A percentile compares a stretch with the other conserved stretches of the same genome.
Conservation (phyloP, 2,888 invertebrate genomes). For the Pristionchus japonicus region DNA sequence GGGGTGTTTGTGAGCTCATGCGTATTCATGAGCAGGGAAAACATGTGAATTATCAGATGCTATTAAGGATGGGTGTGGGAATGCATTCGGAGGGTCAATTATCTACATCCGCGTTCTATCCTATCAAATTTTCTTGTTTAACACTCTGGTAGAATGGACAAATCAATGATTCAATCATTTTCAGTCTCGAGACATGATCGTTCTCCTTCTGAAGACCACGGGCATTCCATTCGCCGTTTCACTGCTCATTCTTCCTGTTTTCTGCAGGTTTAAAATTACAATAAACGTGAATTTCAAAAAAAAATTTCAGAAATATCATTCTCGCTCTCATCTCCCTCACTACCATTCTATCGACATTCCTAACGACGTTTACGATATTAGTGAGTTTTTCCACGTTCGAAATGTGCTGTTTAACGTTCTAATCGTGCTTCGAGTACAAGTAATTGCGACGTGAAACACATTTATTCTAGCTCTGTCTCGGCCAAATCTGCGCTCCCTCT, state of each 20-base stretch:
- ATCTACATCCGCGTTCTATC: too few species aligned
- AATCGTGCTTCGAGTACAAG: too few species aligned
- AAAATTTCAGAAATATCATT: not conserved
- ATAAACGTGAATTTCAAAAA: not conserved
- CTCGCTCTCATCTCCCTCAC: slow-evolving; percentile 17
- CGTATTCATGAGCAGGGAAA: not conserved
- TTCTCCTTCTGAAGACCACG: slow-evolving; percentile 1
- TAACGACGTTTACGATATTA: not conserved
- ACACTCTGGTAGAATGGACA: too few species aligned
- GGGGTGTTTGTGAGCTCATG: not conserved
- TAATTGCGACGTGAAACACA: not conserved
- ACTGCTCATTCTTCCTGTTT: not conserved
- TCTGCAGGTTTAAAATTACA: slow-evolving; percentile 8
- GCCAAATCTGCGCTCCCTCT: not conserved
- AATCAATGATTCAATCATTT: too few species aligned
- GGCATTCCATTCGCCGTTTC: not conserved
- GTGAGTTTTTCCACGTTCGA: too few species aligned
- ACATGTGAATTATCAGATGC: not conserved
- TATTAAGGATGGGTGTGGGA: not conserved
- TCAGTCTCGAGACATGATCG: not conserved
- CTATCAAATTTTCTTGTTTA: too few species aligned
- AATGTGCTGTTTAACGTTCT: too few species aligned
- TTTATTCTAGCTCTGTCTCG: not conserved
- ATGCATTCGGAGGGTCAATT: not conserved
- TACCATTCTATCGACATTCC: not conserved